Conservation (phyloP, 2,797 vertebrate genomes). For the Falco biarmicus region DNA sequence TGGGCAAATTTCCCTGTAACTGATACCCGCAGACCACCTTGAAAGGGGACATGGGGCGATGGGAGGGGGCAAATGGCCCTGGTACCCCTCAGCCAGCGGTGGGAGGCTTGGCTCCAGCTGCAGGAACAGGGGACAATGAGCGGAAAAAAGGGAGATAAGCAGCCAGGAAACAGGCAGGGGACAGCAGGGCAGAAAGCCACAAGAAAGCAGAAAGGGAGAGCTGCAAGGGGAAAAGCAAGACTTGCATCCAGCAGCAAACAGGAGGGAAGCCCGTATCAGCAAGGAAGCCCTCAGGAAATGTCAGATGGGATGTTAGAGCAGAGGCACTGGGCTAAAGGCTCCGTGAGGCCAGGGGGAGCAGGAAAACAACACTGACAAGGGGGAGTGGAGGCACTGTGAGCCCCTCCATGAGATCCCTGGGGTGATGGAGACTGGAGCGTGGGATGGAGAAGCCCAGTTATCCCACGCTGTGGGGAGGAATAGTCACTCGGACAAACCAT, state of each 20-base stretch:
- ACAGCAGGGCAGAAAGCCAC: background rate
- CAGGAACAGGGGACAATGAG: background rate
- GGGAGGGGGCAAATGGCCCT: background rate
- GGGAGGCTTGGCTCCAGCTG: background rate
- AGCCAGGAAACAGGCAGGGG: conserved; percentile 14
- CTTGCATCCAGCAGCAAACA: accelerated
- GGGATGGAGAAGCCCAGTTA: background rate
- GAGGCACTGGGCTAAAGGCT: background rate
- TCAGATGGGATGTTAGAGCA: background rate
- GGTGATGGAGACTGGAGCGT: background rate
- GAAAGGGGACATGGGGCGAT: background rate
- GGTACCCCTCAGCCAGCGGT: accelerated
- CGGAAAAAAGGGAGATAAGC: background rate
- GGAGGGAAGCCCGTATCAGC: background rate
- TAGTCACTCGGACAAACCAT: accelerated
- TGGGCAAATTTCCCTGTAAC: background rate
- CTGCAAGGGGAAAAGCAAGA: background rate
- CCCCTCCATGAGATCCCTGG: background rate
- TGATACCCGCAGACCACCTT: background rate
- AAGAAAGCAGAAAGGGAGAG: background rate
- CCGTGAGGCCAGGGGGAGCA: background rate
- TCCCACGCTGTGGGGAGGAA: background rate
- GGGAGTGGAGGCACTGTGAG: background rate
- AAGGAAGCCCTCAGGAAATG: background rate
- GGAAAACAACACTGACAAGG: background rate